These are phyloP conservation scores for Andinoacara biseriatus DNA, from an alignment of 2,113 vertebrate genomes.

Conservation along the genomic window DNA sequence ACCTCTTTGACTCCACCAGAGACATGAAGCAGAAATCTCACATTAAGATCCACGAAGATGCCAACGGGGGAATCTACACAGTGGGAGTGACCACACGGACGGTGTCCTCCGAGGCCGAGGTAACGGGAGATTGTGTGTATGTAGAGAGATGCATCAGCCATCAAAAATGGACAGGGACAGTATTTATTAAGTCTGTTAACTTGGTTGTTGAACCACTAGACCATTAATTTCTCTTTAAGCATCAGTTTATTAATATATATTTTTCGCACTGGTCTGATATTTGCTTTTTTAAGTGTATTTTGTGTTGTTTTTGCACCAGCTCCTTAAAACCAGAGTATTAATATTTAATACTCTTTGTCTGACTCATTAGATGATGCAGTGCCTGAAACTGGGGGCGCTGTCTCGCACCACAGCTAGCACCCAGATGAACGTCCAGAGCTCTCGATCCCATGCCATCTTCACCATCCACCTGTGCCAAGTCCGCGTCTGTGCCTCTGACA, in stretches of 20 bases:
- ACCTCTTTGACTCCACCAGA: slow-evolving; percentile 93
- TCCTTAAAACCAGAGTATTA: not conserved
- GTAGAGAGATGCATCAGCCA: too few relatives aligned
- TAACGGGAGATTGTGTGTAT: slow-evolving; percentile 26
- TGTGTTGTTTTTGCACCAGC: not conserved
- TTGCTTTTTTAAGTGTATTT: not conserved
- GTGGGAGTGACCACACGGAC: slow-evolving; percentile 93
- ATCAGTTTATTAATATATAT: not conserved
- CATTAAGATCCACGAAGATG: slow-evolving; percentile 96
- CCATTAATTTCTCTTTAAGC: not conserved
- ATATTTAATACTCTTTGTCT: slow-evolving; percentile 1
- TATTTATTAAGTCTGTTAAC: not conserved
- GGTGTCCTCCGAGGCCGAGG: slow-evolving; percentile 91
- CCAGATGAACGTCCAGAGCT: slow-evolving; percentile 99
- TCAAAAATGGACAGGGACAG: too few relatives aligned
- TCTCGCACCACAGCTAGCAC: slow-evolving; percentile 97
- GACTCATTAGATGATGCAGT: slow-evolving; percentile 94
- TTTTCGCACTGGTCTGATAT: not conserved
- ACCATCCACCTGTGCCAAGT: slow-evolving; percentile 96
- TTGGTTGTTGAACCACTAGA: not conserved
- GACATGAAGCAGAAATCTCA: slow-evolving; percentile 96
- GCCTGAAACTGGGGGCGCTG: slow-evolving; percentile 93
- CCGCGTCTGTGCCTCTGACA: slow-evolving; percentile 87
- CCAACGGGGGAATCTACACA: slow-evolving; percentile 93
- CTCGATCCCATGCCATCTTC: slow-evolving; percentile 96